Base-by-base conservation (phyloP, 2,113 vertebrate genomes). In the Crotalus horridus region DNA sequence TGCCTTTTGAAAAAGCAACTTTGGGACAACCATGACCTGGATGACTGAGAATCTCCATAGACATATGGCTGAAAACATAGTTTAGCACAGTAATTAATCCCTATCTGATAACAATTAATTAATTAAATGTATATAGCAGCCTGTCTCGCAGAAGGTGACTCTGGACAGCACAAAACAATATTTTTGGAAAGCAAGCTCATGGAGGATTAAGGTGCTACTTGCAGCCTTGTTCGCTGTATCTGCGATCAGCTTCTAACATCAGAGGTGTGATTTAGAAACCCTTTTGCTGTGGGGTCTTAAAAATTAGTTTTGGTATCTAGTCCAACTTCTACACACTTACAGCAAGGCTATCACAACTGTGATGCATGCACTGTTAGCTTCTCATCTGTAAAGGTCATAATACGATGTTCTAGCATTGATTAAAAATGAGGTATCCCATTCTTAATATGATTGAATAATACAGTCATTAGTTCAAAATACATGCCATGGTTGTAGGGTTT, bases 381-480 rank as follows among this genome's bases (percentile, higher is more conserved):
- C 46, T 46, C n/a, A 20, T 59, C 69, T 23, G 54, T 6, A 43
- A 6, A 94, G 4, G 2, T 17, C 90, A 93, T 88, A 33, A 7
- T 10, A 88, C 53, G 87, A 89, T 92, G 24, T 87, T 56, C 23
- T 86, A 85, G 20, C 91, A 33, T 69, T 69, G 64, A 69, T 69
- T 69, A 69, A 69, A 69, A 69, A 69, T 23, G 55, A 1, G 29
- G 3, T 69, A 93, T n/a, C 91, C 89, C 93, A 11, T 20, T 95
- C 94, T 93, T 26, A 85, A 59, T 92, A 53, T 89, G 87, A 46
- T 74, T 91, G 95, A 91, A 43, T 7, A 26, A 46, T 92, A 59
- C 39, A 89, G 2, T 61, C 91, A 93, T 39, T 93, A 90, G 93
- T 95, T 95, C 90, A 89, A 95, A 96, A 94, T 81, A 33, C 1